Evolutionary conservation across 2,888 invertebrate genomes (phyloP), one percentile per base, ranked within the genome.

Genomic region (Phorcus lineatus): DNA sequence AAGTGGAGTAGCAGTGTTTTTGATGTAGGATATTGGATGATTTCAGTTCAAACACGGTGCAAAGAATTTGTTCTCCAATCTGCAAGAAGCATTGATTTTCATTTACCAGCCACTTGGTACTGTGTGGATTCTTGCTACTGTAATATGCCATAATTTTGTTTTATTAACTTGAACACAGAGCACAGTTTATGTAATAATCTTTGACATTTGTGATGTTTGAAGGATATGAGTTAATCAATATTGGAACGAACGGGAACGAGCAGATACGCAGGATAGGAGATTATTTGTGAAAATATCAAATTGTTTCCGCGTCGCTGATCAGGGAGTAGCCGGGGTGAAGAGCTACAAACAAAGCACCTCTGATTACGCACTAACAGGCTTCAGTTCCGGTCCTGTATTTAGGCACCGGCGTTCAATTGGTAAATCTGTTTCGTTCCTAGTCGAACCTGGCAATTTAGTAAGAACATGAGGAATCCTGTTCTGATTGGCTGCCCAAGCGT

Each of bases 201-300:
- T 24, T 24, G 74, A 74, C 52, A 62, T 62, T 62, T 62, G 62
- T 24, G 24, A 62, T 62, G 62, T 62, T 62, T 62, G 28, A 62
- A 62, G 62, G 62, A 62, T 24, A 62, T 22, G 62, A 28, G 11
- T 40, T 22, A 47, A 40, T 70, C 47, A 70, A 70, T 47, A 70
- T 22, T 19, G 36, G 40, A 16, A 70, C 22, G 36, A 70, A 70
- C 54, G n/a, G 55, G 76, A 55, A 55, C 31, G 55, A 54, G 55
- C 55, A 76, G 55, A 53, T 53, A 70, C 36, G 19, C 31, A 55
- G 36, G 55, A 76, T 76, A 76, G 54, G 55, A 76, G 55, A 76
- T 76, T 55, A 76, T 76, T 76, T 53, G 40, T 55, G 31, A 76
- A 67, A 55, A 76, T 74, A 76, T 76, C 55, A 76, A 55, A 76